phyloP scores from a whole-genome alignment of 2,888 invertebrate genomes.

The Catotricha subobsoleta region DNA sequence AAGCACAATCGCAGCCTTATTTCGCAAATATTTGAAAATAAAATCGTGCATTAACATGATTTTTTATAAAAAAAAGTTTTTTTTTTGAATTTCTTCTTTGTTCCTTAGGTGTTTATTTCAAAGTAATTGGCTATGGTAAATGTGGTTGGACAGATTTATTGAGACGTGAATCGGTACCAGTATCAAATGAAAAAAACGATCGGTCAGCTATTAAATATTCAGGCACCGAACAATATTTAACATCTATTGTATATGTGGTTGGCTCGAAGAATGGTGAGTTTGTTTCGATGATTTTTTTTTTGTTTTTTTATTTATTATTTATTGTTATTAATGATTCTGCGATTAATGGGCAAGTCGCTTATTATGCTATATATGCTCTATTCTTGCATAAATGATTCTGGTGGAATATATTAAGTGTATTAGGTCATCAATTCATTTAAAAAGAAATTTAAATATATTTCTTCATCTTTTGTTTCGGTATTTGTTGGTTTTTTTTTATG shows the following conservation, averaged over 20 bases:
- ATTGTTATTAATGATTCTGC: not conserved
- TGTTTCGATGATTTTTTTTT: not conserved
- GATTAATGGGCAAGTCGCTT: no score
- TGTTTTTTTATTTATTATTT: not conserved
- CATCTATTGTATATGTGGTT: constrained; percentile 20
- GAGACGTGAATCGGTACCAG: constrained; percentile 18
- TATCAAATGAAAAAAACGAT: constrained; percentile 17
- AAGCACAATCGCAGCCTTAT: no score
- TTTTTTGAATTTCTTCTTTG: not conserved
- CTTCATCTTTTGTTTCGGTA: no score
- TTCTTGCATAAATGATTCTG: no score
- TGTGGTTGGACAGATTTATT: constrained; percentile 29
- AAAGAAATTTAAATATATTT: no score
- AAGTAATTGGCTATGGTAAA: constrained; percentile 27
- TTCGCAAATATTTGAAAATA: no score
- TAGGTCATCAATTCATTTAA: no score
- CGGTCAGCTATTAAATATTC: constrained; percentile 24
- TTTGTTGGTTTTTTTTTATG: no score
- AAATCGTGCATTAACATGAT: no score
- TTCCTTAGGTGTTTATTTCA: constrained; percentile 23
- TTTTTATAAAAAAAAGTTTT: no score
- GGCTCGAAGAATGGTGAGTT: constrained; percentile 19
- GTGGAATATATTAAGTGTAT: no score
- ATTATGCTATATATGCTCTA: no score
- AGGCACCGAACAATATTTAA: constrained; percentile 25